These are phyloP conservation scores for Troides helena DNA, from an alignment of 2,888 invertebrate species.

Conservation along the genomic window DNA sequence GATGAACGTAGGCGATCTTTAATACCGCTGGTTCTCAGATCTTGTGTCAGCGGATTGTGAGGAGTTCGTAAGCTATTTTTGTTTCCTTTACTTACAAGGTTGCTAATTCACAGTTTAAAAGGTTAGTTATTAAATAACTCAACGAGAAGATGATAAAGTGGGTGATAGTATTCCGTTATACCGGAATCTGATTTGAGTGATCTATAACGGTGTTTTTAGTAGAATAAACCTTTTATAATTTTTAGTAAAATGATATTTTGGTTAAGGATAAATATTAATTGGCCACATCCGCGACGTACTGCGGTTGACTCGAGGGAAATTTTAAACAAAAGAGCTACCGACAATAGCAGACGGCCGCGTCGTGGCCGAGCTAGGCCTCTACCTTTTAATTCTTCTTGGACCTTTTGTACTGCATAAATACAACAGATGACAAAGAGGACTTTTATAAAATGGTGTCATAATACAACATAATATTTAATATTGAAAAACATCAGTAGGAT, in stretches of 20 bases:
- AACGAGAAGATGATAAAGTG: too few relatives aligned
- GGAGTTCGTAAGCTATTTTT: not conserved
- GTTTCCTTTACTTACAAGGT: not conserved
- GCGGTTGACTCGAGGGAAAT: slow-evolving; percentile 5
- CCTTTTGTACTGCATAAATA: not conserved
- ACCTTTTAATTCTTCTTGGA: slow-evolving; percentile 6
- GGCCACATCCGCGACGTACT: slow-evolving; percentile 5
- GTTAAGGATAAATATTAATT: slow-evolving; percentile 2
- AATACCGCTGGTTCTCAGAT: not conserved
- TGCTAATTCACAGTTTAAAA: too few relatives aligned
- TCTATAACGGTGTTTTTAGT: too few relatives aligned
- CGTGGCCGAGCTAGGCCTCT: slow-evolving; percentile 4
- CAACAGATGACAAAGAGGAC: not conserved
- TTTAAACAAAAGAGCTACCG: slow-evolving; percentile 20
- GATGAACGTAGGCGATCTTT: slow-evolving; percentile 1
- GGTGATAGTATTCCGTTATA: too few relatives aligned
- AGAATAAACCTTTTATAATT: too few relatives aligned
- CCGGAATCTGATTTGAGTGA: too few relatives aligned
- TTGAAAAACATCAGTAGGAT: too few relatives aligned
- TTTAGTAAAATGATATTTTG: too few relatives aligned
- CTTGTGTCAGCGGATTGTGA: not conserved
- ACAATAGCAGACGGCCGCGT: slow-evolving; percentile 10
- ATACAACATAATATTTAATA: too few relatives aligned
- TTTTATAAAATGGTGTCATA: too few relatives aligned
- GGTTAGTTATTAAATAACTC: not conserved